Evolutionary conservation across 1,140 invertebrate species (phyloP).

Genomic region (Dryas iulia): DNA sequence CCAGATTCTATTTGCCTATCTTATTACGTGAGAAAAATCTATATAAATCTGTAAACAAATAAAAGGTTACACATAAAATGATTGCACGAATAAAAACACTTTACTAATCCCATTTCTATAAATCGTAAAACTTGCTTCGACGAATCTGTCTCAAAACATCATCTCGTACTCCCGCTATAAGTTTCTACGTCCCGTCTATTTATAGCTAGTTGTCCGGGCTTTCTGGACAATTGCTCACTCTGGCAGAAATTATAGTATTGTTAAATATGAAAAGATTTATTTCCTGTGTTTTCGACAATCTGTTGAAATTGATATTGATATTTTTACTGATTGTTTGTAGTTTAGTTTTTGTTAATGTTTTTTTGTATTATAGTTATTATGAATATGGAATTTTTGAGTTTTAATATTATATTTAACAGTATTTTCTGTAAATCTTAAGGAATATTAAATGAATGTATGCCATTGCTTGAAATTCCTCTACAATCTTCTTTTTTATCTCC

Average conservation of each 20-base stretch:
- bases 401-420: too few species aligned
- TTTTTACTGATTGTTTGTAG: neutral
- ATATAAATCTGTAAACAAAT: neutral
- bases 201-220: neutral
- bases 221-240: neutral
- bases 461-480: too few species aligned
- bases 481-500: too few species aligned
- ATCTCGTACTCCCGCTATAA: neutral
- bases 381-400: too few species aligned
- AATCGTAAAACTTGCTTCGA: slow-evolving; percentile 8
- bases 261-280: slow-evolving; percentile 8
- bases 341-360: neutral
- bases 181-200: neutral
- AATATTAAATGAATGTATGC: too few species aligned
- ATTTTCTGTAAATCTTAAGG: too few species aligned
- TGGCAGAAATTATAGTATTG: slow-evolving; percentile 2
- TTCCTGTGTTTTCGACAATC: neutral
- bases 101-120: neutral
- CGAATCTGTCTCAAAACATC: slow-evolving; percentile 1
- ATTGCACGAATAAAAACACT: neutral
- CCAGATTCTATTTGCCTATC: too few species aligned
- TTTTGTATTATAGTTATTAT: too few species aligned
- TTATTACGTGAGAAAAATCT: neutral
- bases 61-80: neutral
- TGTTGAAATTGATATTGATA: neutral